phyloP scores from a whole-genome alignment of 2,113 vertebrate species.

The Callipepla californica region DNA sequence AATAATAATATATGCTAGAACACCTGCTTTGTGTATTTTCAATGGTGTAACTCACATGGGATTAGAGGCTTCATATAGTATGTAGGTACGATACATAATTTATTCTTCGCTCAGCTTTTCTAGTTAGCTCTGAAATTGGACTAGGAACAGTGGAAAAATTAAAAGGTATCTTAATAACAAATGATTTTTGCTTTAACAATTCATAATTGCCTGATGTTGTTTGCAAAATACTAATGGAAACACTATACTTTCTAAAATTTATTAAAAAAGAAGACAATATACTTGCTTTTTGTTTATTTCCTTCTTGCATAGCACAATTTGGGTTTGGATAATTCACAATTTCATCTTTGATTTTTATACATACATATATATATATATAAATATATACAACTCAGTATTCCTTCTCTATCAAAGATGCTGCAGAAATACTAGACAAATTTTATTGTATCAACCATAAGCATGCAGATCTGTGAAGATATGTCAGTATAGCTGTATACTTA shows the following conservation, averaged over 20 bases:
- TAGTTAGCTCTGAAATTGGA: background rate
- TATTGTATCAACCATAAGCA: background rate
- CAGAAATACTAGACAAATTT: background rate
- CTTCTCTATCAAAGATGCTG: background rate
- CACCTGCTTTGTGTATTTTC: background rate
- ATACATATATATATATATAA: no score
- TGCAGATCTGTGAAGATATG: background rate
- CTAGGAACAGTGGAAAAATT: background rate
- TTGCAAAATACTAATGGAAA: background rate
- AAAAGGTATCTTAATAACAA: background rate
- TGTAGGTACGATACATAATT: background rate
- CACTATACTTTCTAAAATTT: background rate
- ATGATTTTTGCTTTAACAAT: background rate
- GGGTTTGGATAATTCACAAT: background rate
- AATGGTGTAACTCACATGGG: rapidly evolving
- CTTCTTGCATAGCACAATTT: background rate
- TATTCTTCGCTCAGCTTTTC: background rate
- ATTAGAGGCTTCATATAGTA: background rate
- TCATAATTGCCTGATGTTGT: background rate
- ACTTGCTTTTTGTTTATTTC: background rate
- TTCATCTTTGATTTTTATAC: background rate
- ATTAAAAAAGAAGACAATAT: background rate
- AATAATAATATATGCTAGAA: background rate
- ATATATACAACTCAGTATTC: background rate
- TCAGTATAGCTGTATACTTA: background rate